Conservation (phyloP, 2,888 invertebrate genomes). For the Drosophila kuntzei region DNA sequence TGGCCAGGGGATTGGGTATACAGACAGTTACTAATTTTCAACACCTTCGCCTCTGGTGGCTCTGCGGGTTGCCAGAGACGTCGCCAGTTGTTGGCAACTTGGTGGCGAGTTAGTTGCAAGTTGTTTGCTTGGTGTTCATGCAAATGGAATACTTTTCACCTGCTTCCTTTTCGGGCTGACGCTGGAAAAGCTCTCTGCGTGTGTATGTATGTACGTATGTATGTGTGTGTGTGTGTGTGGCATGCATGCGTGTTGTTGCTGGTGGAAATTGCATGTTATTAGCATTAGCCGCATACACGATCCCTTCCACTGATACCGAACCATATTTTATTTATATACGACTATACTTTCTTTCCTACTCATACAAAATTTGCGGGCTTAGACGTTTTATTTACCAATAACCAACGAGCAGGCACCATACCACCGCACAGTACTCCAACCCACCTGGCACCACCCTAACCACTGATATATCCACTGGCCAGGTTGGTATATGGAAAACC, state of each 20-base stretch:
- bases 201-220: constrained; percentile 27
- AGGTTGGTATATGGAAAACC: constrained; percentile 46
- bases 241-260: constrained; percentile 66
- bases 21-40: constrained; percentile 76
- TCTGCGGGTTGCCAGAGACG: constrained; percentile 66
- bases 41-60: constrained; percentile 67
- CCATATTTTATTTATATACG: constrained; percentile 72
- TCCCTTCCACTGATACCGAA: constrained; percentile 75
- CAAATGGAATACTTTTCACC: constrained; percentile 80
- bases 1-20: constrained; percentile 35
- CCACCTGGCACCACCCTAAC: constrained; percentile 6
- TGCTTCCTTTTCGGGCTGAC: constrained; percentile 64
- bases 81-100: constrained; percentile 60
- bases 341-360: constrained; percentile 10
- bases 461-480: constrained; percentile 22
- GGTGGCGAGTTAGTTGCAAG: constrained; percentile 36
- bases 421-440: constrained; percentile 7
- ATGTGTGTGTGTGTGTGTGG: constrained; percentile 33
- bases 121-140: constrained; percentile 70
- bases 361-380: constrained; percentile 72
- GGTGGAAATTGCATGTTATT: constrained; percentile 81
- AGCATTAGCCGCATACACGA: constrained; percentile 80
- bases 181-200: constrained; percentile 26
- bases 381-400: constrained; percentile 80
- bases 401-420: constrained; percentile 54